Conservation (phyloP, 2,113 vertebrate species). For the Amazona vittata region DNA sequence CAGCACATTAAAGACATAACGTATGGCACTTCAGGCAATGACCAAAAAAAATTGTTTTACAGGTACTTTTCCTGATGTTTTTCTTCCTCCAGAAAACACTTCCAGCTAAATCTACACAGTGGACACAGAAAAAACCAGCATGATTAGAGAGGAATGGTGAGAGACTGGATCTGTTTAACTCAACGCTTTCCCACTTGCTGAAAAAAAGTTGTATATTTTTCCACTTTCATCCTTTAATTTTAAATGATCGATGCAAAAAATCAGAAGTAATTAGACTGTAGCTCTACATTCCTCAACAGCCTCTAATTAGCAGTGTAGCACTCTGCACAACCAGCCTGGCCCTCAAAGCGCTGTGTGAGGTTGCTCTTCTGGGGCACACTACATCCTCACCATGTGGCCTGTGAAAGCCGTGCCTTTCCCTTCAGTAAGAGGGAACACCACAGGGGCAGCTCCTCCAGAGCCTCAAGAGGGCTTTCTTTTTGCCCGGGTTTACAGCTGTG, state of each 20-base stretch:
- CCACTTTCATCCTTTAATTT: neutral
- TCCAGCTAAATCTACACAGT: neutral
- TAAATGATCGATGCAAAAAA: neutral
- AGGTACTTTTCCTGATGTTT: neutral
- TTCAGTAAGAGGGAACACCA: neutral
- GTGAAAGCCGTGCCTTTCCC: neutral
- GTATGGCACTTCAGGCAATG: neutral
- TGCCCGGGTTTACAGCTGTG: neutral
- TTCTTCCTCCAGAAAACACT: neutral
- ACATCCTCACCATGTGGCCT: fast-evolving
- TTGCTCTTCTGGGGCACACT: fast-evolving
- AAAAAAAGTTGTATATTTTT: neutral
- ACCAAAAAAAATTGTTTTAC: neutral
- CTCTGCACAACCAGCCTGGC: neutral
- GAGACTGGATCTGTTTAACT: neutral
- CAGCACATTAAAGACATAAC: neutral
- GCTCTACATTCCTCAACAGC: neutral
- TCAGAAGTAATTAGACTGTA: neutral
- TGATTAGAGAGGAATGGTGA: neutral
- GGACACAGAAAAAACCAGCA: neutral
- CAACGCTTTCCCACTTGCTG: neutral
- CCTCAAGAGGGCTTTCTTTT: neutral
- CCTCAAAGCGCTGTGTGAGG: fast-evolving
- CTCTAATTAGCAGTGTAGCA: neutral
- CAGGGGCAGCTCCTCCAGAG: neutral